Conservation (phyloP, 2,888 invertebrate genomes). For the Eretmocerus hayati region DNA sequence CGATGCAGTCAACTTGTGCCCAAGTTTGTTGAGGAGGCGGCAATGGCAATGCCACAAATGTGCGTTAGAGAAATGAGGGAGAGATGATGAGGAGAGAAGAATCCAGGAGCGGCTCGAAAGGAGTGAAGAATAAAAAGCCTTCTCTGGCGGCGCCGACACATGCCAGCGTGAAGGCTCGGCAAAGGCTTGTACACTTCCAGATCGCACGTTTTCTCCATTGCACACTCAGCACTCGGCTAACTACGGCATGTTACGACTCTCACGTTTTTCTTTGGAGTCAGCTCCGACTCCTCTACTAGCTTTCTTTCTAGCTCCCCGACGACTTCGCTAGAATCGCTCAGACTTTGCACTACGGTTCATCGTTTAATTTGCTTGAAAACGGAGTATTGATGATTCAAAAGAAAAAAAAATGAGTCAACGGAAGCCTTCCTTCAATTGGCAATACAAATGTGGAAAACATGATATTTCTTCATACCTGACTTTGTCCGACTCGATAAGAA, state of each 20-base stretch:
- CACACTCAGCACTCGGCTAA: background rate
- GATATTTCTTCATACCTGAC: constrained; percentile 64
- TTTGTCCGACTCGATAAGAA: constrained; percentile 82
- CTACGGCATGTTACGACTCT: too few species aligned
- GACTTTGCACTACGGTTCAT: too few species aligned
- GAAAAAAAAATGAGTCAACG: background rate
- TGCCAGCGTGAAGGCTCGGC: background rate
- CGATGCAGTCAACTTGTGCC: too few species aligned
- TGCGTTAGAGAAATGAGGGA: background rate
- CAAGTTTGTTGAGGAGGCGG: background rate
- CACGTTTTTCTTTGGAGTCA: background rate
- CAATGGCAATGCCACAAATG: background rate
- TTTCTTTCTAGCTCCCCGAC: background rate
- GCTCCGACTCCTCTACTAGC: background rate
- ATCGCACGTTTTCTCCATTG: background rate
- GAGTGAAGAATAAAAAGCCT: background rate
- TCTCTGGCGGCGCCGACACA: background rate
- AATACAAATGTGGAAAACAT: background rate
- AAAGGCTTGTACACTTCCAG: background rate
- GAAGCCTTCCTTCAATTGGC: background rate
- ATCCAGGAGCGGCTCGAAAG: background rate
- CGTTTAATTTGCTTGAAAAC: background rate
- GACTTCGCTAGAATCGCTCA: too few species aligned
- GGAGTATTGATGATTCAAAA: background rate
- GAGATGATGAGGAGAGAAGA: background rate